Percentiles rank a stretch among this genome's conserved stretches.
phyloP scores from a whole-genome alignment of 2,888 invertebrate genomes.

The Polyploca ridens region DNA sequence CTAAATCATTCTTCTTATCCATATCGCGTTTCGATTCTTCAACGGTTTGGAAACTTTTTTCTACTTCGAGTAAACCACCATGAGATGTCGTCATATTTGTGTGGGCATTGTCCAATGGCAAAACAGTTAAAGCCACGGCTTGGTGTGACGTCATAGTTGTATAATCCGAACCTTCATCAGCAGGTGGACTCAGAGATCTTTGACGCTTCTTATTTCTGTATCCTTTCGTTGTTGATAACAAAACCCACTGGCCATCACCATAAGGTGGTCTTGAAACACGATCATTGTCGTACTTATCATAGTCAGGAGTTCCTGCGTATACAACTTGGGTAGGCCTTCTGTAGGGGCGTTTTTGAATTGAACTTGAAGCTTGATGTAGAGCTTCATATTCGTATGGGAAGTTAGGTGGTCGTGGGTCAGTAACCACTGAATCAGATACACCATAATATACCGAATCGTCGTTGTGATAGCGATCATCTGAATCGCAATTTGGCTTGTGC shows the following conservation, averaged over 20 bases:
- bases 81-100: constrained; percentile 88
- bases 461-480: constrained; percentile 58
- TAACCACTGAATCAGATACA: constrained; percentile 73
- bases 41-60: constrained; percentile 88
- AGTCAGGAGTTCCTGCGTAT: constrained; percentile 73
- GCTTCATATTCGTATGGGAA: constrained; percentile 80
- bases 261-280: constrained; percentile 85
- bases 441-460: constrained; percentile 70
- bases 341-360: constrained; percentile 62
- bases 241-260: constrained; percentile 91
- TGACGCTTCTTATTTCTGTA: constrained; percentile 85
- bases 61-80: constrained; percentile 90
- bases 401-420: constrained; percentile 77
- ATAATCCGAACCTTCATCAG: constrained; percentile 54
- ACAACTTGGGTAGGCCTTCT: constrained; percentile 78
- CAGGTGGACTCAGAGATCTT: constrained; percentile 60
- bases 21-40: constrained; percentile 83
- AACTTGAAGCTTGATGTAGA: constrained; percentile 59
- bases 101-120: constrained; percentile 87
- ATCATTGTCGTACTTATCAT: constrained; percentile 70
- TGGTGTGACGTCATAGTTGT: constrained; percentile 77
- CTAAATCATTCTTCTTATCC: constrained; percentile 69
- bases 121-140: constrained; percentile 88
- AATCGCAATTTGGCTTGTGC: constrained; percentile 73
- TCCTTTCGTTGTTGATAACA: constrained; percentile 91